Evolutionary conservation across 2,113 vertebrate species (phyloP).

Genomic region (Machaerirhynchus nigripectus): DNA sequence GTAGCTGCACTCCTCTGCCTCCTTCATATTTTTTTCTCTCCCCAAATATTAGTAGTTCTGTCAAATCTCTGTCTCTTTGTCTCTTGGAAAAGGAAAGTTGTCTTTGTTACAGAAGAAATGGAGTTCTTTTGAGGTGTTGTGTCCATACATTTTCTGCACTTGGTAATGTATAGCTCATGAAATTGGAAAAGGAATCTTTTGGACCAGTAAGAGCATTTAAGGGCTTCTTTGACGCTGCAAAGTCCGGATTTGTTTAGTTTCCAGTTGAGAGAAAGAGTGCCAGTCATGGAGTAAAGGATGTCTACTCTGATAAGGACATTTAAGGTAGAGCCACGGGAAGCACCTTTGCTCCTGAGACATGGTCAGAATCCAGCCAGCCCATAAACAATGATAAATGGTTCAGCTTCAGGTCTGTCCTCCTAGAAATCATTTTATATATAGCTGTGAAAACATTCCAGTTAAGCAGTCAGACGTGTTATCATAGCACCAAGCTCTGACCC

Average conservation of each 20-base stretch:
- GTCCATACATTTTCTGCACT: neutral
- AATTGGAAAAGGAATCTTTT: neutral
- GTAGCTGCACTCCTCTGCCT: neutral
- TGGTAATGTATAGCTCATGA: neutral
- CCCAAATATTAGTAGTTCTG: neutral
- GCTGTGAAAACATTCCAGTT: neutral
- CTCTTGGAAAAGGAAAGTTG: neutral
- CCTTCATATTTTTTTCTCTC: neutral
- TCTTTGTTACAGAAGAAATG: neutral
- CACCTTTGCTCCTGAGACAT: neutral
- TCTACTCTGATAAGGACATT: accelerated
- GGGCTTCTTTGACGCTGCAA: neutral
- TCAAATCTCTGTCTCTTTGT: neutral
- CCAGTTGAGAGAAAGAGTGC: neutral
- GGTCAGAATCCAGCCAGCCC: neutral
- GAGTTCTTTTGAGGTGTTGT: neutral
- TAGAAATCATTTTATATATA: neutral
- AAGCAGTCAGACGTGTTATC: neutral
- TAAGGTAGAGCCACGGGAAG: neutral
- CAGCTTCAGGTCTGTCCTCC: neutral
- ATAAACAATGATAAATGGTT: neutral
- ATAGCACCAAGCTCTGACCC: neutral
- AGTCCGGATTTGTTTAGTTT: neutral
- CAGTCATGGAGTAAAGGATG: neutral
- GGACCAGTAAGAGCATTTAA: neutral